These are phyloP conservation scores for Proteles cristata DNA, from an alignment of 2,113 vertebrate genomes.

Conservation along the genomic window DNA sequence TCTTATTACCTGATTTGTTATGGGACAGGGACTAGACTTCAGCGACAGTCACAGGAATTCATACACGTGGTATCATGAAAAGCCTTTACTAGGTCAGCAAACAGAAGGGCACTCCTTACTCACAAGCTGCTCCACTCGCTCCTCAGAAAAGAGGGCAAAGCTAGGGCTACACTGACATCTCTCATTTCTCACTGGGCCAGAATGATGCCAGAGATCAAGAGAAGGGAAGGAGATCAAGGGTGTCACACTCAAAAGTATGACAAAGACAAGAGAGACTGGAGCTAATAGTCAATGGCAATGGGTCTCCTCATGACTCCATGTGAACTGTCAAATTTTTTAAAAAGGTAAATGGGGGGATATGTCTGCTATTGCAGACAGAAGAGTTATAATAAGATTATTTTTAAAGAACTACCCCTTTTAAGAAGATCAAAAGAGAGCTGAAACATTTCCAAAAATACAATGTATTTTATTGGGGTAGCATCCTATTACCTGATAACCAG, in stretches of 20 bases:
- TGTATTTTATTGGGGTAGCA: neutral
- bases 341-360: neutral
- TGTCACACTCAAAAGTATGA: neutral
- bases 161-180: neutral
- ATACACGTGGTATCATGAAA: neutral
- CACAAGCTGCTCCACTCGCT: neutral
- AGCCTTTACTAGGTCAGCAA: neutral
- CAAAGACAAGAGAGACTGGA: neutral
- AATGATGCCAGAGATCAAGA: neutral
- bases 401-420: neutral
- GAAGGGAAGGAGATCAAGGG: neutral
- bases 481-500: neutral
- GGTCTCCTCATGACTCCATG: neutral
- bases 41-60: neutral
- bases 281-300: neutral
- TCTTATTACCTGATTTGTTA: neutral
- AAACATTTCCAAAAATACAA: slow-evolving; percentile 20
- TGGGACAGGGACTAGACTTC: neutral
- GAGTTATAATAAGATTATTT: neutral
- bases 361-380: neutral
- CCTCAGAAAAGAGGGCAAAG: neutral
- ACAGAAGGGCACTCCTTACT: neutral
- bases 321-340: neutral
- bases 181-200: neutral
- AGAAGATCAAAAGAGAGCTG: neutral